phyloP scores from a whole-genome alignment of 2,113 vertebrate genomes.

The Stomatorhinus ivindoensis region DNA sequence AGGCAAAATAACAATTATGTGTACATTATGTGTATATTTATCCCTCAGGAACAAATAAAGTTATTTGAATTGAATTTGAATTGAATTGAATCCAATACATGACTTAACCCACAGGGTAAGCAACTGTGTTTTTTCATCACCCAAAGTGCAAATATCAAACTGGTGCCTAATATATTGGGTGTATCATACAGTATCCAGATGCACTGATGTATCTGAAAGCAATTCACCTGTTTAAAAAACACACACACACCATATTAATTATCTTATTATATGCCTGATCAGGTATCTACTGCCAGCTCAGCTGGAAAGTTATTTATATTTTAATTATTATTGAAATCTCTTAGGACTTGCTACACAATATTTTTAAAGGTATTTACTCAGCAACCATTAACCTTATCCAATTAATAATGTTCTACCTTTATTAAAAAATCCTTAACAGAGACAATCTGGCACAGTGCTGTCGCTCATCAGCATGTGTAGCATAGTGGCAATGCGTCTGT shows the following conservation, averaged over 20 bases:
- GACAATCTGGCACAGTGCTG: neutral
- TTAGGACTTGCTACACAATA: neutral
- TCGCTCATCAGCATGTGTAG: neutral
- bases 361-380: conserved; percentile 6
- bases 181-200: neutral
- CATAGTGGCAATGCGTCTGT: neutral
- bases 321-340: neutral
- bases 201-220: neutral
- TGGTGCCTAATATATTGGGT: neutral
- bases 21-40: neutral
- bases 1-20: neutral
- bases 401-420: neutral
- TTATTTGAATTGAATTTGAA: too few relatives aligned
- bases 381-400: neutral
- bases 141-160: neutral
- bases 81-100: neutral
- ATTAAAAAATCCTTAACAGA: neutral
- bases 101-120: neutral
- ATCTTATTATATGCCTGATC: neutral
- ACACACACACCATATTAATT: neutral
- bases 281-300: neutral
- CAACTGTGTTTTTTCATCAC: neutral
- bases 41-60: too few relatives aligned
- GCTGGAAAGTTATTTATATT: neutral
- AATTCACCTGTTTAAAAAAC: neutral